A percentile compares a stretch with the other conserved stretches of the same genome.
phyloP scores from a whole-genome alignment of 2,888 invertebrate genomes.

The Agrochola lychnidis region DNA sequence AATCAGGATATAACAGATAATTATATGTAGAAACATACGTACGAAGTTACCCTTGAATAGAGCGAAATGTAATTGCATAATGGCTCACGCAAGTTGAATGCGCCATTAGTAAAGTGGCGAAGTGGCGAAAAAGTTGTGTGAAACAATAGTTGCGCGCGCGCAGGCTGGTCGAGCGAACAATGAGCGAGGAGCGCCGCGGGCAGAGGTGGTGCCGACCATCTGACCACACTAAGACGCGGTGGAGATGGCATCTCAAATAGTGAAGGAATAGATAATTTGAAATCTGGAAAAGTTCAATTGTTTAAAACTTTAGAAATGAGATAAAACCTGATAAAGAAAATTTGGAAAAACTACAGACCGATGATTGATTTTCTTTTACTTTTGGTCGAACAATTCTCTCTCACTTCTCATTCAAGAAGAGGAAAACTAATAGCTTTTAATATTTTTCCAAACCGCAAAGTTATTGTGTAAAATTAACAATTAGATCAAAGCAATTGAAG shows the following conservation, averaged over 20 bases:
- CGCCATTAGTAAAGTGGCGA: slow-evolving; percentile 70
- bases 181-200: slow-evolving; percentile 72
- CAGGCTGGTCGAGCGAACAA: slow-evolving; percentile 71
- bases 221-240: slow-evolving; percentile 36
- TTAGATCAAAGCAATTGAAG: too few species aligned
- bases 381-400: too few species aligned
- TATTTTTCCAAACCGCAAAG: too few species aligned
- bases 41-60: slow-evolving; percentile 61
- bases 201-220: slow-evolving; percentile 51
- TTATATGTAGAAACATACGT: slow-evolving; percentile 39
- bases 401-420: too few species aligned
- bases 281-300: background rate
- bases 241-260: slow-evolving; percentile 56
- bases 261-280: slow-evolving; percentile 17
- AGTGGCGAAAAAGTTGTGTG: slow-evolving; percentile 75
- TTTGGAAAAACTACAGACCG: too few species aligned
- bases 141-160: slow-evolving; percentile 73
- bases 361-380: too few species aligned
- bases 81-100: slow-evolving; percentile 68
- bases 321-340: too few species aligned
- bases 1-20: slow-evolving; percentile 50
- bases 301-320: too few species aligned
- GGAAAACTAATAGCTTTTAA: too few species aligned
- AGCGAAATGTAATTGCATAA: slow-evolving; percentile 68
- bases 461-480: too few species aligned